phyloP scores from a whole-genome alignment of 23 tunicate genomes.

The Styela plicata region DNA sequence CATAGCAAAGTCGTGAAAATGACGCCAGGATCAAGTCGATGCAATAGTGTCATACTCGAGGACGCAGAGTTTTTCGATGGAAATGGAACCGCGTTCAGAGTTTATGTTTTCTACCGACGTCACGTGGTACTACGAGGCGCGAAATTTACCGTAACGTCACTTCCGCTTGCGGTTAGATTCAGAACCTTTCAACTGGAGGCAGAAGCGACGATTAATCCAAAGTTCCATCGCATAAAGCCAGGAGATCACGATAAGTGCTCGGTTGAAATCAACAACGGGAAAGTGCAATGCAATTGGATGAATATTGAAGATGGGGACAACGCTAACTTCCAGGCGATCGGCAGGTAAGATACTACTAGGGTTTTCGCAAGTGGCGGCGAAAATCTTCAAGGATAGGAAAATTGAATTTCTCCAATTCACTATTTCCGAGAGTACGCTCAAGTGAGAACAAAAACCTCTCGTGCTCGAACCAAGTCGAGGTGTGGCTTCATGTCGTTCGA shows the following conservation, averaged over 20 bases:
- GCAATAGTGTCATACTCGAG: constrained; percentile 19
- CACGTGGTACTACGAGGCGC: not conserved
- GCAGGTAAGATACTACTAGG: constrained; percentile 9
- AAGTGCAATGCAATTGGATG: constrained; percentile 16
- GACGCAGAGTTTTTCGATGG: constrained; percentile 11
- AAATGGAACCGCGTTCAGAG: not conserved
- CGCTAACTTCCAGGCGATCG: not conserved
- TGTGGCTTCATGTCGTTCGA: too few relatives aligned
- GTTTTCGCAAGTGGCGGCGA: too few relatives aligned
- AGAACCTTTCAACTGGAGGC: not conserved
- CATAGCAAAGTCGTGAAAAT: not conserved
- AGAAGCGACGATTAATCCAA: not conserved
- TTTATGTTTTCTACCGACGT: constrained; percentile 4
- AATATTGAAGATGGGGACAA: constrained; percentile 21
- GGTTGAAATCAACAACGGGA: constrained; percentile 3
- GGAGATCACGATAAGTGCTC: constrained; percentile 17
- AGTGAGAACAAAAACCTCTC: too few relatives aligned
- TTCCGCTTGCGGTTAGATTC: not conserved
- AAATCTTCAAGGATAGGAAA: too few relatives aligned
- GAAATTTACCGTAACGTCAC: constrained; percentile 21
- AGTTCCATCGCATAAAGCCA: not conserved
- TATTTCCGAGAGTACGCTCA: too few relatives aligned
- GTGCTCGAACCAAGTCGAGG: too few relatives aligned
- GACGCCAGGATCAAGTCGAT: not conserved
- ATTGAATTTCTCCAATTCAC: too few relatives aligned